Percentiles rank a stretch among this genome's conserved stretches.
Evolutionary conservation across 2,888 invertebrate genomes (phyloP).

Genomic region (Drosophila neotestacea): DNA sequence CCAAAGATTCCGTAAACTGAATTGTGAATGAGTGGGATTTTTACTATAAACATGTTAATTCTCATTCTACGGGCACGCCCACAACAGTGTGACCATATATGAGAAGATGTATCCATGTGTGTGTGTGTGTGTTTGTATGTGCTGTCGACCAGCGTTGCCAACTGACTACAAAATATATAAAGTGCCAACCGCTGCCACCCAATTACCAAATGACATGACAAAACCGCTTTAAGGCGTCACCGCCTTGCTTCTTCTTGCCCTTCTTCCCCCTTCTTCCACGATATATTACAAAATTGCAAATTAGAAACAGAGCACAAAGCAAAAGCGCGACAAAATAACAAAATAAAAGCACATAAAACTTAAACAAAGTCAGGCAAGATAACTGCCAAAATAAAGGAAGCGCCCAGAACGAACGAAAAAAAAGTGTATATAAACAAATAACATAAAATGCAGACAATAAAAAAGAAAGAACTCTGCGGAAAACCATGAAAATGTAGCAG

Average conservation of each 20-base stretch:
- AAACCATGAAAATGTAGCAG: constrained; percentile 68
- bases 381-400: constrained; percentile 49
- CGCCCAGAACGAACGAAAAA: constrained; percentile 8
- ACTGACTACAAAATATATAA: constrained; percentile 72
- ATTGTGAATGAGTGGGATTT: constrained; percentile 47
- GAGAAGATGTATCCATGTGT: constrained; percentile 4
- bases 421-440: constrained; percentile 56
- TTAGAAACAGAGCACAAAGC: constrained; percentile 71
- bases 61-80: constrained; percentile 25
- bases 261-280: constrained; percentile 24
- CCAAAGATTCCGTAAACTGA: constrained; percentile 21
- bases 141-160: constrained; percentile 50
- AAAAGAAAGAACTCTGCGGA: constrained; percentile 65
- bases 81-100: constrained; percentile 54
- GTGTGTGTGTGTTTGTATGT: constrained; percentile 4
- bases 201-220: constrained; percentile 84
- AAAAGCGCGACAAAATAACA: constrained; percentile 49
- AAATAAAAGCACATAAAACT: constrained; percentile 68
- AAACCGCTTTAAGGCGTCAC: constrained; percentile 81
- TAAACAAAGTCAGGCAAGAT: constrained; percentile 59
- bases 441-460: constrained; percentile 73
- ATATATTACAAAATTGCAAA: constrained; percentile 82
- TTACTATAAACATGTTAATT: constrained; percentile 29
- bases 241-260: not conserved
- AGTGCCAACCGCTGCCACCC: constrained; percentile 85